Base-by-base conservation (phyloP, 2,888 invertebrate species). In the Ophion obscuratus region DNA sequence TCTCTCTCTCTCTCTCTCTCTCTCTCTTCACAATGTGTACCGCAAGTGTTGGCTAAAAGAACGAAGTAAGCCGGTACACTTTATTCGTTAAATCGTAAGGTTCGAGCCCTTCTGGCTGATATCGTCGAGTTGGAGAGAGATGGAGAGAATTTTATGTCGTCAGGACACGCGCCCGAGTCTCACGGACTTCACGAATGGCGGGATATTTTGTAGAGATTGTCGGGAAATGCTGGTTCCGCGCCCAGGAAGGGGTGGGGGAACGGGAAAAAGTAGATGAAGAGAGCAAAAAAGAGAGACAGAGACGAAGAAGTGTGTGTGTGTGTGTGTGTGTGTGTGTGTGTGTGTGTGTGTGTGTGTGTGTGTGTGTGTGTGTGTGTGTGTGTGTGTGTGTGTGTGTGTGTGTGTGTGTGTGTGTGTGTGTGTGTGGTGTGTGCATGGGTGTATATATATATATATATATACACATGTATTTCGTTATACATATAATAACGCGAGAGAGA, bases 191-290 rank as follows among this genome's bases (percentile, higher is more conserved):
- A 66, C 67, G 67, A 77, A 85, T 78, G 81, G 77, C 77, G 78
- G 68, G 74, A 81, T 78, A 81, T 85, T 85, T 78, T 81, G 78
- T 77, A 36, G 61, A 76, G 59, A 80, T 75, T 74, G 84, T 84
- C 61, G 66, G 71, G 73, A 84, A 75, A 68, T 64, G 75, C n/a
- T 74, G 66, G 40, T 40, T 40, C 40, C 40, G 40, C 9, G 40
- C 40, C 40, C 40, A 40, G 40, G 40, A 40, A 40, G 40, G 40
- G 40, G 40, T 0, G 40, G 7, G 9, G 4, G 40, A 6, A 6
- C 40, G 7, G 40, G 40, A 9, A 6, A 40, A 40, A 40, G 40
- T 40, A 7, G 40, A 6, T 7, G 40, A 40, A 40, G 40, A 40
- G 40, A 40, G 40, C 40, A 40, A 40, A 40, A 40, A 40, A 36